Evolutionary conservation across 2,113 vertebrate genomes (phyloP).

Genomic region (Onychorhynchus coronatus): DNA sequence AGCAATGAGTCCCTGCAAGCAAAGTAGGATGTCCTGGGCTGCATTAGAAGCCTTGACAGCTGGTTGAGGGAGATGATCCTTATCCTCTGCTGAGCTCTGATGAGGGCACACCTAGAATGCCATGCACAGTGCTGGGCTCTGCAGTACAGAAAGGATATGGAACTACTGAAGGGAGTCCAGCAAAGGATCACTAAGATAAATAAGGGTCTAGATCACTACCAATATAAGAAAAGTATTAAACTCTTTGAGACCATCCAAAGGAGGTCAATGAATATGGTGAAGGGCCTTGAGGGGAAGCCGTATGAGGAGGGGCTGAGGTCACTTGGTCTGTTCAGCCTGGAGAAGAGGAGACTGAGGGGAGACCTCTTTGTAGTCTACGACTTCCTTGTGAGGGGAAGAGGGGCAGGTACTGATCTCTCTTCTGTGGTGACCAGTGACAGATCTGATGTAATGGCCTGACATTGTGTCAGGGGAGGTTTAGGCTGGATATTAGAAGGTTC

Average conservation of each 20-base stretch:
- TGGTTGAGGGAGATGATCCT: fast-evolving
- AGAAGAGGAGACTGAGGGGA: background rate
- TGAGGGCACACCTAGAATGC: background rate
- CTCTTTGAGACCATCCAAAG: background rate
- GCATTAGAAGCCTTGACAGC: background rate
- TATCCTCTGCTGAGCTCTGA: background rate
- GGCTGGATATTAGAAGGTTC: background rate
- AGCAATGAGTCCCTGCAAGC: background rate
- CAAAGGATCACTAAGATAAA: background rate
- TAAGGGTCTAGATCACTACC: background rate
- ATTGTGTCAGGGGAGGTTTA: background rate
- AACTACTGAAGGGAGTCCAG: background rate
- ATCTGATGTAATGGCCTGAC: too few species aligned
- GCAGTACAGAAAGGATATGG: background rate
- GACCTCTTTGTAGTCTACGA: background rate
- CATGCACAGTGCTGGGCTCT: background rate
- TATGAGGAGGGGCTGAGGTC: background rate
- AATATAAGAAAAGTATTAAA: background rate
- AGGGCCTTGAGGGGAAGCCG: background rate
- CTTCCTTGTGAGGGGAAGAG: background rate
- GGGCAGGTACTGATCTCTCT: background rate
- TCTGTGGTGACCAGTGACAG: background rate
- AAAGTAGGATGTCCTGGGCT: background rate
- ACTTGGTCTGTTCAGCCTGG: background rate
- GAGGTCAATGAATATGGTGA: background rate